Evolutionary conservation across 2,888 invertebrate species (phyloP).

Genomic region (Poecilus cupreus): DNA sequence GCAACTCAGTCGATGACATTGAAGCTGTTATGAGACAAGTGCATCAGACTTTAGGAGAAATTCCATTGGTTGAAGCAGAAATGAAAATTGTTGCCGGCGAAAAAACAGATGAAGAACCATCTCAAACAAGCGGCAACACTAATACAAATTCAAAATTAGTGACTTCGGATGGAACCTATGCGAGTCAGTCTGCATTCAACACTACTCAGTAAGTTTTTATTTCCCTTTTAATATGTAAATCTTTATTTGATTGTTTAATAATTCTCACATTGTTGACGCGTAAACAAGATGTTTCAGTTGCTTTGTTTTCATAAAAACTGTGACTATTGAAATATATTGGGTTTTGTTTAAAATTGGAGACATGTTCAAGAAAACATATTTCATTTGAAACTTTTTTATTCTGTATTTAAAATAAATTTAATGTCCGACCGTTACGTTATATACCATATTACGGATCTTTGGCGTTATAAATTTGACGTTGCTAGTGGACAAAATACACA

Average conservation of each 20-base stretch:
- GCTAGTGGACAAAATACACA: too few relatives aligned
- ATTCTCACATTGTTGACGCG: too few relatives aligned
- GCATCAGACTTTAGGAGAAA: conserved; percentile 83
- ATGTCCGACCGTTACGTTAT: too few relatives aligned
- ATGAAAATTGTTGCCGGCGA: conserved; percentile 85
- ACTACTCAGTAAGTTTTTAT: conserved; percentile 79
- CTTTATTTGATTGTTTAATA: not conserved
- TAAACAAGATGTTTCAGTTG: too few relatives aligned
- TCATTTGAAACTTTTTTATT: too few relatives aligned
- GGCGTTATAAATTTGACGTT: too few relatives aligned
- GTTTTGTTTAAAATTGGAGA: too few relatives aligned
- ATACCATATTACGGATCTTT: too few relatives aligned
- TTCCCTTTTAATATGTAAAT: not conserved
- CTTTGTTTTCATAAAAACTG: too few relatives aligned
- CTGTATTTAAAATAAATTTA: too few relatives aligned
- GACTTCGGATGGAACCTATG: conserved; percentile 99
- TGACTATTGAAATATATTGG: too few relatives aligned
- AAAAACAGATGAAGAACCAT: conserved; percentile 74
- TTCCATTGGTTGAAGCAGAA: conserved; percentile 79
- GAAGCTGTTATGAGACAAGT: conserved; percentile 86
- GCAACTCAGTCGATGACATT: conserved; percentile 85
- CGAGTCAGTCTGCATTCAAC: conserved; percentile 97
- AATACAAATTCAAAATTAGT: conserved; percentile 80
- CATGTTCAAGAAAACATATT: too few relatives aligned
- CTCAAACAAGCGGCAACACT: conserved; percentile 66